Evolutionary conservation across 2,797 vertebrate species (phyloP).

Genomic region (Hippoglossus hippoglossus): DNA sequence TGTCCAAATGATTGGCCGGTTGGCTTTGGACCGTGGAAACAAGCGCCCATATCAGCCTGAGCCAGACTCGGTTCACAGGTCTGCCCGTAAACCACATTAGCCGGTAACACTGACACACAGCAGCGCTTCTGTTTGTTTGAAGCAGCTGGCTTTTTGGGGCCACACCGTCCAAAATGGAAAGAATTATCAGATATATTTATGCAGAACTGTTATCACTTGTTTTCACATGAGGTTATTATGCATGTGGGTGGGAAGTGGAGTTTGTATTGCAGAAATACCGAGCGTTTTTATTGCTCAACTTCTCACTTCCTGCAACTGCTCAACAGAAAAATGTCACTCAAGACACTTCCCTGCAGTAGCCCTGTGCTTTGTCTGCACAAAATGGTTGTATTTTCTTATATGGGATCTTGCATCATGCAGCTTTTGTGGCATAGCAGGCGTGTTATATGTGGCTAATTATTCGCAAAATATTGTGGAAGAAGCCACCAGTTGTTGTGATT

Average conservation of each 20-base stretch:
- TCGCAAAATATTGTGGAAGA: constrained; percentile 36
- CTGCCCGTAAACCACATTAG: constrained; percentile 57
- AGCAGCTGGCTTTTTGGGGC: constrained; percentile 47
- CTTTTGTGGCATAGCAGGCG: too few species aligned
- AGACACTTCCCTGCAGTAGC: not conserved
- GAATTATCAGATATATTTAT: constrained; percentile 57
- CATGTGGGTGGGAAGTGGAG: constrained; percentile 33
- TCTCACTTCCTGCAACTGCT: constrained; percentile 4
- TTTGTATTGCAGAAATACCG: constrained; percentile 18
- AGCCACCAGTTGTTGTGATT: constrained; percentile 47
- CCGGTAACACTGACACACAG: constrained; percentile 43
- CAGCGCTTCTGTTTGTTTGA: constrained; percentile 59
- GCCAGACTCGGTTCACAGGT: constrained; percentile 62
- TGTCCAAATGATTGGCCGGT: constrained; percentile 71
- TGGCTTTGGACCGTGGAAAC: constrained; percentile 69
- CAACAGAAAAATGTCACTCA: not conserved
- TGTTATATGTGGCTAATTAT: constrained; percentile 16
- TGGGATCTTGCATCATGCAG: too few species aligned
- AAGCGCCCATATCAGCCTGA: constrained; percentile 65
- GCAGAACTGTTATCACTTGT: constrained; percentile 48
- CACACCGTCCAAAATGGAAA: constrained; percentile 42
- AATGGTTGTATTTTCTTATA: too few species aligned
- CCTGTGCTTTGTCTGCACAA: not conserved
- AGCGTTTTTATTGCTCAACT: constrained; percentile 17
- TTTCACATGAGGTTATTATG: constrained; percentile 39